Evolutionary conservation across 64 coral and sea anemone genomes (phyloP), one percentile per base, ranked within the genome.

Genomic region (Hydrozoanthus tunicans): DNA sequence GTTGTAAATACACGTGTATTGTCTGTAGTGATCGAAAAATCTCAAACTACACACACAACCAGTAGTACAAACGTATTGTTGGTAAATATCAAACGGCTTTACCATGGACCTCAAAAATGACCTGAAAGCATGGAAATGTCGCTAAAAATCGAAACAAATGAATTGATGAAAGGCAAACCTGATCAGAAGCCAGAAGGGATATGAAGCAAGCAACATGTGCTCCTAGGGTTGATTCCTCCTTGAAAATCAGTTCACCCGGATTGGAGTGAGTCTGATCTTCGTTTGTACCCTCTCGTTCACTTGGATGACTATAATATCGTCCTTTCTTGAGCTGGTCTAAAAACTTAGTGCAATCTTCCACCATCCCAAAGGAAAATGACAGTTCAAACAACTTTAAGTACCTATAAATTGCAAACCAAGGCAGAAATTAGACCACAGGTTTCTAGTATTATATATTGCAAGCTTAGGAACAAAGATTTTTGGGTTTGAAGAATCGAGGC

Each of bases 371-470:
- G 56, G 84, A 55, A 15, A 57, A 70, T 1, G 56, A 15, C 2
- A 55, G 6, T 25, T 88, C 84, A 43, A 88, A 88, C 55, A 88
- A 15, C 17, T 59, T 88, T n/a, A 59, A 54, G 43, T 88, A 88
- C 6, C 84, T 88, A 88, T 43, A 43, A 1, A 43, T 43, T 43
- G 32, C 9, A 75, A 43, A 11, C 2, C 24, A 75, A 61, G 60
- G 12, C 3, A 43, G 1, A 51, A 80, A 64, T 23, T 25, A 6
- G 5, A 59, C 17, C 58, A 60, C 25, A 59, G 53, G 17, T 27
- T 15, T 23, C 60, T 24, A 81, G 26, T 9, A 43, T 43, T 43
- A 2, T 43, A 43, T 43, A 20, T 20, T 20, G 20, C 20, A 20
- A 20, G 20, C 20, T 20, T 20, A 20, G 20, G 20, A 20, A 20